phyloP scores from a whole-genome alignment of 2,797 vertebrate genomes.

The Falco naumanni region DNA sequence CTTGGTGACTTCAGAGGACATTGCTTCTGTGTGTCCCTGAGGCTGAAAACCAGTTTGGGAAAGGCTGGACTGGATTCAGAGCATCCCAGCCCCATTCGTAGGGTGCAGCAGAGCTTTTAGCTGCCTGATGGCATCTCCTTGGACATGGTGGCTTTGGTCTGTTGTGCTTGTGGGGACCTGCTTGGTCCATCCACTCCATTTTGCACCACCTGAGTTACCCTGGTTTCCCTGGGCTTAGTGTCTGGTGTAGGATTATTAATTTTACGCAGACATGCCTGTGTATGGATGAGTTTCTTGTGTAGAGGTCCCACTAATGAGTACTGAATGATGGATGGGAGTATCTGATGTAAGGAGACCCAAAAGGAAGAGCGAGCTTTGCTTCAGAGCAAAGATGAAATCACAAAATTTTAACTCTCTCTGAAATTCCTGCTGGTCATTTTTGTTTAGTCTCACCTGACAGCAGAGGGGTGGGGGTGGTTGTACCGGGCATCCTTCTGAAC shows the following conservation, averaged over 20 bases:
- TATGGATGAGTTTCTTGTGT: background rate
- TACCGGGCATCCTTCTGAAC: background rate
- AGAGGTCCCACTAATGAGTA: background rate
- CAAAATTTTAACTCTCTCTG: background rate
- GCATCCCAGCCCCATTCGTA: rapidly evolving
- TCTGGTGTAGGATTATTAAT: background rate
- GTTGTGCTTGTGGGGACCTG: background rate
- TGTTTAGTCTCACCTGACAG: background rate
- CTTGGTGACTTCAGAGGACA: background rate
- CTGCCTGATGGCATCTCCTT: background rate
- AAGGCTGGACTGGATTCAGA: background rate
- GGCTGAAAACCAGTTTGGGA: background rate
- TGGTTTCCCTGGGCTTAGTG: background rate
- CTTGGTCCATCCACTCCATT: background rate
- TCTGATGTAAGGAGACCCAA: background rate
- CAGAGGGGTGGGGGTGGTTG: background rate
- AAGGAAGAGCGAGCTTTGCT: background rate
- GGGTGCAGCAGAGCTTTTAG: background rate
- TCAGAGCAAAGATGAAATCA: background rate
- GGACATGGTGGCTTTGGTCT: background rate
- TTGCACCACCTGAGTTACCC: background rate
- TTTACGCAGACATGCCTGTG: background rate
- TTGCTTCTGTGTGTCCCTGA: background rate
- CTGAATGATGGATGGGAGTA: background rate
- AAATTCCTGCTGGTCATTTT: background rate